Evolutionary conservation across 2,888 invertebrate species (phyloP).

Genomic region (Dorcus parallelipipedus): DNA sequence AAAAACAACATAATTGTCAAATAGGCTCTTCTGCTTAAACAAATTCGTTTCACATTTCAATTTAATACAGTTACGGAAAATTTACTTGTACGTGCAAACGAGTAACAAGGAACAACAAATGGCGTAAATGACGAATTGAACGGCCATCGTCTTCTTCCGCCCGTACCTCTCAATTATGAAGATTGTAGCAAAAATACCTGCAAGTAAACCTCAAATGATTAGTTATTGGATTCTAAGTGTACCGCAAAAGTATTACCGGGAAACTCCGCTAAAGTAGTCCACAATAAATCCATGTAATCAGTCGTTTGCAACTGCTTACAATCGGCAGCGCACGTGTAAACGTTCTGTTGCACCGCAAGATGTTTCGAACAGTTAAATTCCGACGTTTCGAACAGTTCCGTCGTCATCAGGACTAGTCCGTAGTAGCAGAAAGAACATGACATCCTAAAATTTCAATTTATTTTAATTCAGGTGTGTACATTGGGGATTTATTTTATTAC

Average conservation of each 20-base stretch:
- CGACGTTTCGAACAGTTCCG: constrained; percentile 78
- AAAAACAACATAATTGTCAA: constrained; percentile 82
- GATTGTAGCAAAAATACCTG: constrained; percentile 84
- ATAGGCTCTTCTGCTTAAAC: constrained; percentile 61
- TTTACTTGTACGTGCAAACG: constrained; percentile 69
- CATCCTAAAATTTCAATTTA: constrained; percentile 60
- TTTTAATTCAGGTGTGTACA: not conserved
- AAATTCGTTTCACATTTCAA: not conserved
- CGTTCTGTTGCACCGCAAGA: constrained; percentile 35
- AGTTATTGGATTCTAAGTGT: not conserved
- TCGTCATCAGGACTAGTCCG: constrained; percentile 91
- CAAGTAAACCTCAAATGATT: constrained; percentile 25
- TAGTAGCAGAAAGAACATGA: constrained; percentile 94
- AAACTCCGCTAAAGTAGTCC: constrained; percentile 93
- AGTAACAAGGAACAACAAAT: constrained; percentile 70
- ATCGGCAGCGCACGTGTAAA: constrained; percentile 61
- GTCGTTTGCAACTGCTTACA: constrained; percentile 73
- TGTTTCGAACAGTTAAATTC: constrained; percentile 46
- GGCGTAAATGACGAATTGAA: constrained; percentile 85
- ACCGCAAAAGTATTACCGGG: constrained; percentile 59
- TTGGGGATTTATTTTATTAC: constrained; percentile 48
- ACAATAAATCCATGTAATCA: constrained; percentile 88
- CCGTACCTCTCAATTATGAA: constrained; percentile 87
- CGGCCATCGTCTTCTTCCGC: constrained; percentile 87
- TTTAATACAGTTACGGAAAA: constrained; percentile 29